Base-by-base conservation (phyloP, 2,113 vertebrate species). In the Chaenogobius annularis region DNA sequence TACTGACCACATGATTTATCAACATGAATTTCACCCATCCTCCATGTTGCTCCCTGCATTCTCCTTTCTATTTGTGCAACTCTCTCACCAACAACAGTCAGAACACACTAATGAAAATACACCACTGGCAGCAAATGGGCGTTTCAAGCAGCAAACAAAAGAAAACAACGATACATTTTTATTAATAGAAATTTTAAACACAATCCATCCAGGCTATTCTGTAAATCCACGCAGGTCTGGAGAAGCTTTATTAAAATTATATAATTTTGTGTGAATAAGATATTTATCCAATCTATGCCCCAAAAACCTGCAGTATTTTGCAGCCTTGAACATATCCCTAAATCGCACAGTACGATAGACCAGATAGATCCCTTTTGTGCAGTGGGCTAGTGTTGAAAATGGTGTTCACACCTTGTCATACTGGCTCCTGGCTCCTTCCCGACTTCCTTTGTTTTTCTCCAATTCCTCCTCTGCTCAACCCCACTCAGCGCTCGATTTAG, bases 1-100 rank as follows among this genome's bases (percentile, higher is more conserved):
- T 52, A 86, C 83, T 87, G 89, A 91, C 88, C 87, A 86, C 83
- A 89, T 91, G 92, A 93, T 93, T 91, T 93, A 92, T 93, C 91
- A 92, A 90, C 89, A 87, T 77, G 87, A 88, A 92, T 90, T 90
- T 80, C 87, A 82, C 83, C 75, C 69, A 70, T 77, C 67, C 75
- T 23, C 75, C 77, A 70, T 83, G 83, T 80, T 79, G 66, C n/a
- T 59, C 71, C 69, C 71, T 67, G 62, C 52, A 8, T 70, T 66
- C 37, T 75, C 75, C 47, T 73, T 68, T 70, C 76, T 44, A 19
- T 66, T n/a, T 20, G 10, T 66, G 13, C 46, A 12, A 43, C 43
- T 46, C 71, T 70, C 35, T 10, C 61, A 75, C 59, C 1, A 13
- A 46, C 75, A 72, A 48, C 0, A 4, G 69, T 82, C 68, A 89